Base-by-base conservation (phyloP, 2,113 vertebrate genomes). In the Hipposideros armiger region DNA sequence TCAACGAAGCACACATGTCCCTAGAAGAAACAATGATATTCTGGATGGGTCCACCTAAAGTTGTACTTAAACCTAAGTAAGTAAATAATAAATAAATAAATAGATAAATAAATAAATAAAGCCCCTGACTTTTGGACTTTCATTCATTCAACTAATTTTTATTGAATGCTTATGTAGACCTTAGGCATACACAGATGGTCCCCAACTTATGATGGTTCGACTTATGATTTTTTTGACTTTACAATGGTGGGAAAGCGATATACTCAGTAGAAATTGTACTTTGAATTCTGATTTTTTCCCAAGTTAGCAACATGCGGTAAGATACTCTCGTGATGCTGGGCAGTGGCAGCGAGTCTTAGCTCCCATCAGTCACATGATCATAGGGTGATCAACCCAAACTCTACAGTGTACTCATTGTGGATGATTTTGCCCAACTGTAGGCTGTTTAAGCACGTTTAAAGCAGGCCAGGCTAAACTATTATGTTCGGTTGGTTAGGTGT, bases 121-220 rank as follows among this genome's bases (percentile, higher is more conserved):
- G 13, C 7, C 11, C 60, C 36, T 58, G 64, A 83, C 66, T 60
- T 92, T 85, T 20, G 17, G 15, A 72, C 47, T 96, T 87, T 91
- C 32, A 58, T 91, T 85, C 62, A 42, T 26, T 89, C 32, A 88
- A 85, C 20, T 78, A 77, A 91, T 88, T 91, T 96, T 86, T 76
- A 77, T 74, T 87, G 36, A 86, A 42, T 30, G 7, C 45, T 36
- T 70, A 60, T 62, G 19, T 72, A 77, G 28, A 62, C 5, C 16
- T 40, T 74, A 84, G 52, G 52, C 11, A 47, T 67, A 87, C 13
- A 45, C 6, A 47, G 80, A 32, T 64, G 28, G 58, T 47, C 19
- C 5, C 40, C 28, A 22, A 22, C 26, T 83, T 47, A 47, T 47
- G 42, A 47, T 83, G 60, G 10, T 62, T 62, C 28, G 26, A 62